These are phyloP conservation scores for Ancistrus triradiatus DNA, from an alignment of 2,113 vertebrate species.

Conservation along the genomic window DNA sequence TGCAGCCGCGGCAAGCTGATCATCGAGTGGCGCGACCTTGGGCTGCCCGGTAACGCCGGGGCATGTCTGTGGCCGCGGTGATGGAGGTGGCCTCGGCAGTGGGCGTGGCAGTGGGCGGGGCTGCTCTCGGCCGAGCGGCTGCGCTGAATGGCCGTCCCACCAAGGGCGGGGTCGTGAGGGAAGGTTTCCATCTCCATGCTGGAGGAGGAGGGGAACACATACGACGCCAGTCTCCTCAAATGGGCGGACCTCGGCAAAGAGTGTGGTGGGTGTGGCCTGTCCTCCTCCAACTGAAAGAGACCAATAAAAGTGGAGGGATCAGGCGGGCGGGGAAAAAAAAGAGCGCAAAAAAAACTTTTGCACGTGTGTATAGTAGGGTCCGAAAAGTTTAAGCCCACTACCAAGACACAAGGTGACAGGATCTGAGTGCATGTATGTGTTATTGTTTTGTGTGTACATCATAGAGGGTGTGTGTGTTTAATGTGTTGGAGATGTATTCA, in stretches of 20 bases:
- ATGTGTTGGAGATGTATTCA: not conserved
- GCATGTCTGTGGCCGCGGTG: slow-evolving; percentile 53
- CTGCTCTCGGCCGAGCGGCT: slow-evolving; percentile 99
- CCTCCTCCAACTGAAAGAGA: slow-evolving; percentile 98
- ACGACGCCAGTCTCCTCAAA: slow-evolving; percentile 98
- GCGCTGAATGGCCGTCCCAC: slow-evolving; percentile 91
- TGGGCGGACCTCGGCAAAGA: slow-evolving; percentile 86
- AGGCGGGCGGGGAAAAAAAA: slow-evolving; percentile 36
- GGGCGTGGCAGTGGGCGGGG: slow-evolving; percentile 80
- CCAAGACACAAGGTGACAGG: not conserved
- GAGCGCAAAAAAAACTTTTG: slow-evolving; percentile 31
- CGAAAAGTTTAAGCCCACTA: too few species aligned
- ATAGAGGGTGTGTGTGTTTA: not conserved
- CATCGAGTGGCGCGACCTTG: slow-evolving; percentile 90
- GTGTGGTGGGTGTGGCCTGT: slow-evolving; percentile 78
- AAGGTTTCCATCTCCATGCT: slow-evolving; percentile 97
- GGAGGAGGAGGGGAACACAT: slow-evolving; percentile 98
- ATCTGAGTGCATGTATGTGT: slow-evolving; percentile 10
- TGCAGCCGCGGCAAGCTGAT: slow-evolving; percentile 90
- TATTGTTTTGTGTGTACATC: not conserved
- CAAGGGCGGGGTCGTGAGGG: slow-evolving; percentile 75
- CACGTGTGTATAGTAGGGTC: too few species aligned
- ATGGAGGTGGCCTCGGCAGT: slow-evolving; percentile 37
- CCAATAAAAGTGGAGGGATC: slow-evolving; percentile 89
- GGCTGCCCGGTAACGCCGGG: slow-evolving; percentile 77